phyloP scores from a whole-genome alignment of 2,888 invertebrate species.

The Dryocosmus kuriphilus region DNA sequence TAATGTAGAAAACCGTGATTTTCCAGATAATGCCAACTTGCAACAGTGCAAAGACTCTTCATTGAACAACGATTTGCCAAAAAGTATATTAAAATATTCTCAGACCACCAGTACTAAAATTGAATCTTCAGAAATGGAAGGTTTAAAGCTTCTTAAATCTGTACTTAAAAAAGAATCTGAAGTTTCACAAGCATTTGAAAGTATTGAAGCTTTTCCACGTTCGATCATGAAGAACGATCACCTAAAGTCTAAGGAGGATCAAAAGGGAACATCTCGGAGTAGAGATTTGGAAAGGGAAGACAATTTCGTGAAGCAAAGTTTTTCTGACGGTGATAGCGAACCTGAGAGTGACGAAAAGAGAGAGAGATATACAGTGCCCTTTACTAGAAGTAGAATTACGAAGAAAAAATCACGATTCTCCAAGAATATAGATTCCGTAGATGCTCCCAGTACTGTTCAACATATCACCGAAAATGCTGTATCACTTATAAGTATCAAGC shows the following conservation, averaged over 20 bases:
- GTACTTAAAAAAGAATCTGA: slow-evolving; percentile 64
- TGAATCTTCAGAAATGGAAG: slow-evolving; percentile 55
- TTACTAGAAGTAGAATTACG: neutral
- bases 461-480: neutral
- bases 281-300: neutral
- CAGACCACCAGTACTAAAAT: neutral
- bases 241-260: neutral
- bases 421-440: neutral
- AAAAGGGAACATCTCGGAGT: neutral
- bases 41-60: neutral
- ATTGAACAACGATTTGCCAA: slow-evolving; percentile 52
- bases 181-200: slow-evolving; percentile 41
- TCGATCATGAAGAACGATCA: slow-evolving; percentile 46
- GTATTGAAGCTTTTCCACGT: slow-evolving; percentile 50
- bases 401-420: neutral
- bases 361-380: neutral
- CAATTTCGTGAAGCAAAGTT: neutral
- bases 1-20: neutral
- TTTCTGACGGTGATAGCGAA: neutral
- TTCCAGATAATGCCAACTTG: neutral
- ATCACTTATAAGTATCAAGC: neutral
- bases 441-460: neutral
- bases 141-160: slow-evolving; percentile 60
- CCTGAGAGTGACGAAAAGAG: neutral
- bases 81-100: slow-evolving; percentile 63